Conservation (phyloP, 1,140 invertebrate species). For the Drosophila parabipectinata region DNA sequence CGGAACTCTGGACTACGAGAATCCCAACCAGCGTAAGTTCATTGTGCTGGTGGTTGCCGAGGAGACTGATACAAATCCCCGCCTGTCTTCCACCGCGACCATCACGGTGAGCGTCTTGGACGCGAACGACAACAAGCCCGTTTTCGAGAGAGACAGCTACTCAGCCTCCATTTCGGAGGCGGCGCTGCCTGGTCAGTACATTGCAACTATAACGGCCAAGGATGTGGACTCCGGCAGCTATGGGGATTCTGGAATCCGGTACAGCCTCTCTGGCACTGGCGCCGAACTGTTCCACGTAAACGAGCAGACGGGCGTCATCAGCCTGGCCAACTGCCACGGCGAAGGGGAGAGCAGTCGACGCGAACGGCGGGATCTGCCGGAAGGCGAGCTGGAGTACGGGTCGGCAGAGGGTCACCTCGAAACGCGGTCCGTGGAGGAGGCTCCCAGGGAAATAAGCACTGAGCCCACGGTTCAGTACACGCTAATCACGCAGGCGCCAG, state of each 20-base stretch:
- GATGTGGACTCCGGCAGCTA: constrained; percentile 92
- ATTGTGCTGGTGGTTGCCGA: constrained; percentile 94
- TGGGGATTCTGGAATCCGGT: constrained; percentile 90
- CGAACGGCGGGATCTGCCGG: constrained; percentile 68
- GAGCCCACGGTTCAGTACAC: constrained; percentile 77
- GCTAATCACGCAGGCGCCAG: constrained; percentile 67
- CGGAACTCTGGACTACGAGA: constrained; percentile 93
- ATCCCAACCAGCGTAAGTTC: constrained; percentile 96
- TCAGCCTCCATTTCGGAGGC: constrained; percentile 90
- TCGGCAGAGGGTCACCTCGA: constrained; percentile 39
- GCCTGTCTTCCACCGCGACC: constrained; percentile 93
- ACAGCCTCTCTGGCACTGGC: constrained; percentile 93
- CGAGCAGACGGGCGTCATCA: constrained; percentile 91
- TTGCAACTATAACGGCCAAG: constrained; percentile 91
- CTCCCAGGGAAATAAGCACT: constrained; percentile 64
- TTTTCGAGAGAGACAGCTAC: constrained; percentile 91
- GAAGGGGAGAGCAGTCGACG: constrained; percentile 56
- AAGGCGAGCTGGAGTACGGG: constrained; percentile 50
- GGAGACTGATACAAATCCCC: constrained; percentile 90
- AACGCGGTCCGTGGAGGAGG: constrained; percentile 59
- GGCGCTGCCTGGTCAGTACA: constrained; percentile 88
- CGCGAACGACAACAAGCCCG: constrained; percentile 95
- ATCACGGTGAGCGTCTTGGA: constrained; percentile 93
- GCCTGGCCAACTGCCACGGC: constrained; percentile 89
- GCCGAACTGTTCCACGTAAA: constrained; percentile 93